A percentile compares a stretch with the other conserved stretches of the same genome.
Conservation (phyloP, 1,140 invertebrate genomes). For the Hylaeus anthracinus region DNA sequence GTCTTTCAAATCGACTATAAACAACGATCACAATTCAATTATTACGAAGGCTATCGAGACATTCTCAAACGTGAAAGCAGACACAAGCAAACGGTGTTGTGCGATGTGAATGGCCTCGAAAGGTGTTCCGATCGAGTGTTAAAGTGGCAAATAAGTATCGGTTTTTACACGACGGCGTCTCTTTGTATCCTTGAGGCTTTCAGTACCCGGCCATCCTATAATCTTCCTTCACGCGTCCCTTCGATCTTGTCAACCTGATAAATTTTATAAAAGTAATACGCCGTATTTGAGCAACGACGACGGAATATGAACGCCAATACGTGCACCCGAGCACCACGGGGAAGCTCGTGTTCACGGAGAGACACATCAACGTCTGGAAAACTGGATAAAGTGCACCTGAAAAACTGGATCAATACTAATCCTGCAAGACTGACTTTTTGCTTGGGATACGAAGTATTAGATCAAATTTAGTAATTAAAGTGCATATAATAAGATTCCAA, state of each 20-base stretch:
- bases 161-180: conserved; percentile 23
- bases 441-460: too few relatives aligned
- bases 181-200: conserved; percentile 37
- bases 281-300: conserved; percentile 1
- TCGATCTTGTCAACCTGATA: conserved; percentile 14
- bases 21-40: background rate
- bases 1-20: too few relatives aligned
- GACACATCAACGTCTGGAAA: background rate
- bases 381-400: background rate
- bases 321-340: background rate
- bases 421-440: too few relatives aligned
- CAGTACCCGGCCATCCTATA: conserved; percentile 41
- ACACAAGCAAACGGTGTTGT: conserved; percentile 8
- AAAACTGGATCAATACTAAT: background rate
- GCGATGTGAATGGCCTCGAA: conserved; percentile 34
- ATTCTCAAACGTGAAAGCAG: conserved; percentile 6
- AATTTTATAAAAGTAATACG: conserved; percentile 15
- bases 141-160: conserved; percentile 50
- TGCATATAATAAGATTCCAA: too few relatives aligned
- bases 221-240: conserved; percentile 52
- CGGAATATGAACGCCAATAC: conserved; percentile 7
- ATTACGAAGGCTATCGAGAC: background rate
- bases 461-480: too few relatives aligned
- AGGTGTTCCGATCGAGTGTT: conserved; percentile 51
- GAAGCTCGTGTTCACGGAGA: background rate